These are phyloP conservation scores for Leptopilina boulardi DNA, from an alignment of 1,140 invertebrate species.

Conservation along the genomic window DNA sequence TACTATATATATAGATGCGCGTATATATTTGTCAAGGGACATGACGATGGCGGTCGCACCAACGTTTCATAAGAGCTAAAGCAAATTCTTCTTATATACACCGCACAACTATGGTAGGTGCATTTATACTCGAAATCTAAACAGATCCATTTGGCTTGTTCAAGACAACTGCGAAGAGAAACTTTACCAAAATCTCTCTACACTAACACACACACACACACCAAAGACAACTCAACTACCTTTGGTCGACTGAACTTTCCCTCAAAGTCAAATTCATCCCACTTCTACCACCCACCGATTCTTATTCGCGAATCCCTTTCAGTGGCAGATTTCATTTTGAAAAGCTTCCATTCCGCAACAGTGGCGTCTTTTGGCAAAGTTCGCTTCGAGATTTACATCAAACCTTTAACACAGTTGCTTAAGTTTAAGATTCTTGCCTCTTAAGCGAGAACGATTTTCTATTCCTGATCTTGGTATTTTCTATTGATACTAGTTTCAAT, in stretches of 20 bases:
- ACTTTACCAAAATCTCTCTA: not conserved
- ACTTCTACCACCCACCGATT: not conserved
- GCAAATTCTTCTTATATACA: not conserved
- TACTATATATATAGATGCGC: no score
- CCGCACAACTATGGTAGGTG: not conserved
- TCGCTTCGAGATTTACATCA: not conserved
- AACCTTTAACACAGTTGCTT: constrained; percentile 29
- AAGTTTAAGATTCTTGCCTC: constrained; percentile 10
- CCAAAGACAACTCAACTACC: not conserved
- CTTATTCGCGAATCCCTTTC: constrained; percentile 19
- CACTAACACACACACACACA: not conserved
- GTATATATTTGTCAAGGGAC: constrained; percentile 30
- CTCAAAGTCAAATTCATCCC: not conserved
- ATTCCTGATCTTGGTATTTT: no score
- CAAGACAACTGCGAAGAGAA: not conserved
- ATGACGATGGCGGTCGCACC: not conserved
- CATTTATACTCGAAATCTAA: not conserved
- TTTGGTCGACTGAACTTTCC: constrained; percentile 12
- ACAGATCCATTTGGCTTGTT: not conserved
- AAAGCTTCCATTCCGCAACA: constrained; percentile 15
- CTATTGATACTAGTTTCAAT: no score
- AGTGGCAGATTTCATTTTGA: constrained; percentile 9
- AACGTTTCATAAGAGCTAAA: constrained; percentile 12
- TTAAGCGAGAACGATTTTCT: constrained; percentile 3
- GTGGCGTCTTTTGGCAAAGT: not conserved